Base-by-base conservation (phyloP, 2,113 vertebrate genomes). In the Neodontobutis hainanensis region DNA sequence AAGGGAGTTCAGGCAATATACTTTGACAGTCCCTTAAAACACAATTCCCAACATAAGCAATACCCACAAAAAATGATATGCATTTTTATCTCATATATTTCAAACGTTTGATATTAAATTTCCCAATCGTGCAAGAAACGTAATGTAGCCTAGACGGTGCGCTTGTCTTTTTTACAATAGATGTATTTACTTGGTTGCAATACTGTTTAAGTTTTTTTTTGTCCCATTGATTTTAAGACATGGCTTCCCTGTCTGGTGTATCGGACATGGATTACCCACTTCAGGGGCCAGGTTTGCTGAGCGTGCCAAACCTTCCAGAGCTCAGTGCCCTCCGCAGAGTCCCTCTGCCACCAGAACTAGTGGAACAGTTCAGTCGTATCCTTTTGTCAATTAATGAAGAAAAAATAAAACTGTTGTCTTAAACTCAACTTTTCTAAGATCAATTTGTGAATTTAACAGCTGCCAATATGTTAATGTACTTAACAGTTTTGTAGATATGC, bases 311-410 rank as follows among this genome's bases (percentile, higher is more conserved):
- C 74, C 94, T 99, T 49, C 96, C 96, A 0, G 97, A 99, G 84
- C 95, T 99, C 77, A 96, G 94, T 49, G 86, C 96, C 0, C 92
- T 96, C 45, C 93, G 94, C 55, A 88, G 96, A 79, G 94, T 99
- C 46, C 97, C 97, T 2, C 92, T 98, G 9, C 97, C 97, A 0
- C 96, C 96, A 0, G 97, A 99, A 77, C 92, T 99, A 34, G 95
- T 99, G 45, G 96, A 99, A 81, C 97, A 98, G 73, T 99, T 99
- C 90, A 94, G 96, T 69, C 96, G 97, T 99, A 99, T 99, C 96
- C 93, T 96, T 68, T 64, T 5, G 0, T 2, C 49, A 16, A 11
- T 45, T 76, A 5, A 45, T 27, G 1, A 65, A 48, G 51, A 38
- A 7, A 43, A 8, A 11, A 58, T 19, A 42, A 42, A 4, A 42